These are phyloP conservation scores for Phoxinus phoxinus DNA, from an alignment of 2,113 vertebrate species.

Conservation along the genomic window DNA sequence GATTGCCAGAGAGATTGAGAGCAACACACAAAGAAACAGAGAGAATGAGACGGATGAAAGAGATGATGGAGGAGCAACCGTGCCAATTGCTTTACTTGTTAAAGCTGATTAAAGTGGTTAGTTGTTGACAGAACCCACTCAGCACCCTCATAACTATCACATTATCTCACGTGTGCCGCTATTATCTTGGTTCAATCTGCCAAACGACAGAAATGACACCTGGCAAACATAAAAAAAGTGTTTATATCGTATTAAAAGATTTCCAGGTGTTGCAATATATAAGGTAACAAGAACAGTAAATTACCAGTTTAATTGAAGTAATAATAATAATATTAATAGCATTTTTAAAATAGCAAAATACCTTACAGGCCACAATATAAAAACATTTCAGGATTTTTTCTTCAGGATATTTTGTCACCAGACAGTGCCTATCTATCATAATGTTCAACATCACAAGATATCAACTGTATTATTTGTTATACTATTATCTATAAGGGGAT, in stretches of 20 bases:
- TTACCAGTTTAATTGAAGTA: background rate
- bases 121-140: slow-evolving; percentile 41
- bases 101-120: slow-evolving; percentile 52
- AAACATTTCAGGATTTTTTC: background rate
- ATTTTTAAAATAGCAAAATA: background rate
- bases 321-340: background rate
- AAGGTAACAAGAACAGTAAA: background rate
- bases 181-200: background rate
- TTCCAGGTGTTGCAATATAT: background rate
- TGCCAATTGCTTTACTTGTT: slow-evolving; percentile 22
- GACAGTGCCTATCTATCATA: slow-evolving; percentile 19
- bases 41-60: slow-evolving; percentile 38
- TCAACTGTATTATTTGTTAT: background rate
- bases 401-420: background rate
- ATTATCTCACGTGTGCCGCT: background rate
- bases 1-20: background rate
- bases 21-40: slow-evolving; percentile 12
- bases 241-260: background rate
- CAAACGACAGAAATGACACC: background rate
- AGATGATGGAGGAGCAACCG: slow-evolving; percentile 17
- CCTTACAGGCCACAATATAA: background rate
- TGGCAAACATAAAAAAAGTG: background rate
- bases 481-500: background rate
- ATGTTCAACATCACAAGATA: background rate
- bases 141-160: slow-evolving; percentile 21